Base-by-base conservation (phyloP, 2,888 invertebrate genomes). In the Dynastes tityus region DNA sequence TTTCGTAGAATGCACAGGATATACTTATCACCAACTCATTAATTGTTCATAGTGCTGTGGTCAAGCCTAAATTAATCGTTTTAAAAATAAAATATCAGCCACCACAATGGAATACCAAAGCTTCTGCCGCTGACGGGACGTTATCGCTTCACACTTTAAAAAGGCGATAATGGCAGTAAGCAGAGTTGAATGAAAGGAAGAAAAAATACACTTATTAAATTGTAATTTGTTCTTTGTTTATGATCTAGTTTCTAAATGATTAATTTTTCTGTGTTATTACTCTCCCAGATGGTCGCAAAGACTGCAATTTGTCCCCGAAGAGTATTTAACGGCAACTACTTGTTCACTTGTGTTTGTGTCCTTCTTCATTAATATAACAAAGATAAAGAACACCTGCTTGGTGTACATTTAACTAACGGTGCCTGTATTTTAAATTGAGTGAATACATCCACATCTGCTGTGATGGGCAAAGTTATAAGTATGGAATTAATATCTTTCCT, bases 351-450 rank as follows among this genome's bases (percentile, higher is more conserved):
- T 68, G 27, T 51, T 68, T 68, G 51, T 68, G 40, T 49, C 29
- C 45, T 22, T 68, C 51, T 68, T 68, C 51, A 11, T 68, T 68
- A 68, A 51, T 51, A 68, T 68, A 68, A 51, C 68, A 68, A 68
- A 51, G 68, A 68, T 68, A 27, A 51, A 6, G 16, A 68, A 68
- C 68, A 68, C 68, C 68, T 68, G 68, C 68, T 68, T n/a, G 51
- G 5, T 68, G 68, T 49, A 68, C 68, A 68, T 68, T 68, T 68
- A 68, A 68, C 49, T 68, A 68, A 68, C 68, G 51, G 68, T 68
- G 49, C 49, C 29, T 13, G 13, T 68, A 68, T 68, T 51, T 51
- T 51, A 51, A 68, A 51, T n/a, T 51, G 27, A 68, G 68, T 51
- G 68, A 68, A 68, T 51, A 68, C 27, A 27, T 29, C 11, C 27